Percentiles rank a stretch among this genome's conserved stretches.
phyloP scores from a whole-genome alignment of 2,797 vertebrate genomes.

The Xerus rutilus region DNA sequence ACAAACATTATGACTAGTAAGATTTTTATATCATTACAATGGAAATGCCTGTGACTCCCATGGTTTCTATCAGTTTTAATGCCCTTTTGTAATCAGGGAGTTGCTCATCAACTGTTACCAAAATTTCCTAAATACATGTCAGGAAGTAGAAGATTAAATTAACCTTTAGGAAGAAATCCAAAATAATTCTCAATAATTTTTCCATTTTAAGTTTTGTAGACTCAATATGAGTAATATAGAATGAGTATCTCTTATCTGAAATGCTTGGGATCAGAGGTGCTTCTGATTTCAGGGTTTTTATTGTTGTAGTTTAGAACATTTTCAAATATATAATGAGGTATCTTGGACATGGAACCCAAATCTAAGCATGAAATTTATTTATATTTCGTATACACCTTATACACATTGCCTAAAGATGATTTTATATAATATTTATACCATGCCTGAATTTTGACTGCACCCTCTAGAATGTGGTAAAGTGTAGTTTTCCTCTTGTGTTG shows the following conservation, averaged over 20 bases:
- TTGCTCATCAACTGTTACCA: neutral
- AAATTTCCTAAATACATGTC: neutral
- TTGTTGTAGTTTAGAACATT: neutral
- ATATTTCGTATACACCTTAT: neutral
- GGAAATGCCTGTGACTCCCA: neutral
- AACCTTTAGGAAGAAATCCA: conserved; percentile 12
- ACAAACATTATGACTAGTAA: neutral
- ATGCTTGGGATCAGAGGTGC: neutral
- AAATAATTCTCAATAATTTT: conserved; percentile 43
- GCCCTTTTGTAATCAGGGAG: neutral
- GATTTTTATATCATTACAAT: neutral
- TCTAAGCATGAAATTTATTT: neutral
- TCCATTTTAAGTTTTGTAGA: neutral
- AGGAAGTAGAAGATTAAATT: neutral
- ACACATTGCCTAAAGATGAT: neutral
- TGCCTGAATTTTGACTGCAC: neutral
- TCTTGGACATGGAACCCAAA: too few species aligned
- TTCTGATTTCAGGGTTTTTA: neutral
- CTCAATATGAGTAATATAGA: neutral
- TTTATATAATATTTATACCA: neutral
- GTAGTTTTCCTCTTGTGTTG: neutral
- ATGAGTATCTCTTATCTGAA: neutral
- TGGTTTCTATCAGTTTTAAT: neutral
- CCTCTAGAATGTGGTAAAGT: neutral
- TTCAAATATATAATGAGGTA: neutral